Evolutionary conservation across 2,888 invertebrate species (phyloP).

Genomic region (Acholoe squamosa): DNA sequence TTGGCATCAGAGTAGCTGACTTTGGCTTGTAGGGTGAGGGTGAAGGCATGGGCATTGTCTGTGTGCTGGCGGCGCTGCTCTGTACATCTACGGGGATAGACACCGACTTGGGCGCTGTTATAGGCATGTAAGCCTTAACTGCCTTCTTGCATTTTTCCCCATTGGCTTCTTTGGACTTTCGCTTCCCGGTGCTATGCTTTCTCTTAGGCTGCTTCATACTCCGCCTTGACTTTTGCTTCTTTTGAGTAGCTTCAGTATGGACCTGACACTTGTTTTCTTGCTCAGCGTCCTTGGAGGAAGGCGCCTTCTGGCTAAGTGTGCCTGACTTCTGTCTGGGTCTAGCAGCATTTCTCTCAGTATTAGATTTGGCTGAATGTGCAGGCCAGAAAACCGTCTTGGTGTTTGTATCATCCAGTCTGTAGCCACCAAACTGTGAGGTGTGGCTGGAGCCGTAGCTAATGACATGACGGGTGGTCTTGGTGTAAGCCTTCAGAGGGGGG

Average conservation of each 20-base stretch:
- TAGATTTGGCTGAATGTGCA: neutral
- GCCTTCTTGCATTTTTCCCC: neutral
- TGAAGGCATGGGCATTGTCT: neutral
- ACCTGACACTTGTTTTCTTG: neutral
- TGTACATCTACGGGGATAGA: neutral
- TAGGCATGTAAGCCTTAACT: slow-evolving; percentile 2
- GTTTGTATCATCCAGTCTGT: slow-evolving; percentile 17
- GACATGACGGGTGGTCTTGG: neutral
- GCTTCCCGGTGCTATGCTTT: neutral
- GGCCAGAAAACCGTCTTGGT: neutral
- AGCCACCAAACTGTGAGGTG: slow-evolving; percentile 23
- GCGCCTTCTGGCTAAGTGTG: neutral
- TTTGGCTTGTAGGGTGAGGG: neutral
- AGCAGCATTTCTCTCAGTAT: neutral
- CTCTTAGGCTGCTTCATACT: neutral
- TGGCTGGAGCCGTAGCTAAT: neutral
- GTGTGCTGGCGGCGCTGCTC: neutral
- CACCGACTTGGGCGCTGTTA: slow-evolving; percentile 17
- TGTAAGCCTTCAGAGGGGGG: slow-evolving; percentile 9
- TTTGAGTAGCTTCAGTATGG: neutral
- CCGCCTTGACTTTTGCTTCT: neutral
- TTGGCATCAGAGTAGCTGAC: neutral
- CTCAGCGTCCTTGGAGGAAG: neutral
- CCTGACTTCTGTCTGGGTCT: neutral
- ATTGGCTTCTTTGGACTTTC: neutral